Conservation (phyloP, 2,113 vertebrate species). For the Atrichornis clamosus region DNA sequence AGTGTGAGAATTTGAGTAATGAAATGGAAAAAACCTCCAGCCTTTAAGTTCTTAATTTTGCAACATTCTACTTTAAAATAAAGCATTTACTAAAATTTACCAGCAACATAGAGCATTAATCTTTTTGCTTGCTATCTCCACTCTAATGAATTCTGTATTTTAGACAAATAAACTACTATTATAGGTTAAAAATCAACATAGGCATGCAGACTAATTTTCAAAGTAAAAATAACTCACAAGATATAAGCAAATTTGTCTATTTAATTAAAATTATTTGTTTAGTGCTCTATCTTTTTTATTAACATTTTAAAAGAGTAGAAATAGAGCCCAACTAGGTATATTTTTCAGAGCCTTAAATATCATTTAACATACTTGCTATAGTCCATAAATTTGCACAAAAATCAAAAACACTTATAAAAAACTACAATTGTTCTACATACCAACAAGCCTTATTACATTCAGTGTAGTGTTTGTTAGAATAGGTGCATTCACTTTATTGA, state of each 20-base stretch:
- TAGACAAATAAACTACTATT: not conserved
- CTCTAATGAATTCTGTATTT: not conserved
- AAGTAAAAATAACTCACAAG: not conserved
- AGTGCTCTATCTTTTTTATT: not conserved
- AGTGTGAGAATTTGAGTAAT: not conserved
- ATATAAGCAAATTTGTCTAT: not conserved
- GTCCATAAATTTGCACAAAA: not conserved
- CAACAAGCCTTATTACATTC: constrained; percentile 95
- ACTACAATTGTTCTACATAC: constrained; percentile 75
- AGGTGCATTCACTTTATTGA: constrained; percentile 91
- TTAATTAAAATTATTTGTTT: not conserved
- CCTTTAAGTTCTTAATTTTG: not conserved
- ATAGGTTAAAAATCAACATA: not conserved
- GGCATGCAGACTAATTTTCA: not conserved
- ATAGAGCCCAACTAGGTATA: not conserved
- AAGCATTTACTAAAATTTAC: not conserved
- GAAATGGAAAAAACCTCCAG: rapidly evolving
- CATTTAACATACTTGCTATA: not conserved
- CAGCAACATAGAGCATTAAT: not conserved
- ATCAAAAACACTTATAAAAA: not conserved
- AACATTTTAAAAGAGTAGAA: not conserved
- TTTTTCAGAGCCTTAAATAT: not conserved
- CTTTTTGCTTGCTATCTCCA: not conserved
- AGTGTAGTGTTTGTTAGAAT: constrained; percentile 98
- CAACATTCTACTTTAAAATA: not conserved